Percentiles rank a stretch among this genome's conserved stretches.
phyloP scores from a whole-genome alignment of 2,113 vertebrate genomes.

The Dicerorhinus sumatrensis region DNA sequence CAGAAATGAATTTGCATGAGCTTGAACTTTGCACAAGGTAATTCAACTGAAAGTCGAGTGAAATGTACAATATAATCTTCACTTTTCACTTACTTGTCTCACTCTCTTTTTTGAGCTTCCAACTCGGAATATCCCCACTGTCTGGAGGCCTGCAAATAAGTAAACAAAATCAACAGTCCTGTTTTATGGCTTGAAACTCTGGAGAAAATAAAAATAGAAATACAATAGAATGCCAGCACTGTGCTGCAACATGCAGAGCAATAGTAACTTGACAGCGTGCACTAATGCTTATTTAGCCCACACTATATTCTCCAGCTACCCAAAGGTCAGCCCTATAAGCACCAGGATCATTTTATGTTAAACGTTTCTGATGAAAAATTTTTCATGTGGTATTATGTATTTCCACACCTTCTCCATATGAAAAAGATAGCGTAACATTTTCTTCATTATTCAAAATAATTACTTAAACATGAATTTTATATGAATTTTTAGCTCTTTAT shows the following conservation, averaged over 20 bases:
- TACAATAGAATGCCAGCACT: neutral
- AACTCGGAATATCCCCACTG: slow-evolving; percentile 98
- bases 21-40: neutral
- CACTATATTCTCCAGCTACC: neutral
- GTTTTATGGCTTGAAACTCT: slow-evolving; percentile 66
- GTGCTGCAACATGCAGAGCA: neutral
- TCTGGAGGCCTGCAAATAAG: slow-evolving; percentile 93
- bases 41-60: neutral
- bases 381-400: neutral
- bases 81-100: slow-evolving; percentile 92
- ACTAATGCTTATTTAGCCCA: neutral
- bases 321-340: neutral
- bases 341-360: neutral
- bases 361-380: neutral
- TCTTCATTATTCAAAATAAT: neutral
- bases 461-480: neutral
- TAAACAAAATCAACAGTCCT: slow-evolving; percentile 68
- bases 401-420: neutral
- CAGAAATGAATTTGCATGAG: neutral
- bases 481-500: neutral
- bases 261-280: too few relatives aligned
- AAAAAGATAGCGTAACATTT: neutral
- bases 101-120: slow-evolving; percentile 99
- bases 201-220: slow-evolving; percentile 50
- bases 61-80: neutral